Evolutionary conservation across 2,888 invertebrate species (phyloP).

Genomic region (Cantharis rufa): DNA sequence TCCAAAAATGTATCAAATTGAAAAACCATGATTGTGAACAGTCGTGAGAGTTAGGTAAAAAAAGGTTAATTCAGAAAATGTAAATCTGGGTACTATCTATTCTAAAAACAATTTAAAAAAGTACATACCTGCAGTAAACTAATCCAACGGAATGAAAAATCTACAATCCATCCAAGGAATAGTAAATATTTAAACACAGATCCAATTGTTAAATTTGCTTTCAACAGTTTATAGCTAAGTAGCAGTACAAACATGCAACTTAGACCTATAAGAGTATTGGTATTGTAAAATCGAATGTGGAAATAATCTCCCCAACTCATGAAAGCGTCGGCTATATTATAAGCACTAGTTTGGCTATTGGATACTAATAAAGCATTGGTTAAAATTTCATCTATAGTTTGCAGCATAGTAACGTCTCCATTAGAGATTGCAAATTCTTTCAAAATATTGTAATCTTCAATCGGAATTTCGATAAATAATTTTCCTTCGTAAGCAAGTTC

Average conservation of each 20-base stretch:
- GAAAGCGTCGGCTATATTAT: not conserved
- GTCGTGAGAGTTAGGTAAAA: no score
- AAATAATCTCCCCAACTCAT: conserved; percentile 24
- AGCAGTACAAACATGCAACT: conserved; percentile 19
- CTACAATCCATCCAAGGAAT: conserved; percentile 28
- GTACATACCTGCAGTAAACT: conserved; percentile 25
- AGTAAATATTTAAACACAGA: conserved; percentile 28
- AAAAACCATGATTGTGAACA: no score
- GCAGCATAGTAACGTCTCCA: conserved; percentile 15
- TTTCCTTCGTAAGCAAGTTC: conserved; percentile 15
- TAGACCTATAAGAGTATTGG: conserved; percentile 14
- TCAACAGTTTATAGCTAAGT: conserved; percentile 30
- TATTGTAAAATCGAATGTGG: conserved; percentile 26
- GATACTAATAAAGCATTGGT: conserved; percentile 11
- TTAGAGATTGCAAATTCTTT: conserved; percentile 5
- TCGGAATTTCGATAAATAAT: conserved; percentile 15
- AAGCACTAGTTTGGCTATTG: not conserved
- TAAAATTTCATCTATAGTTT: conserved; percentile 22
- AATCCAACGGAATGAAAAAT: conserved; percentile 33
- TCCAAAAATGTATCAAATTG: no score
- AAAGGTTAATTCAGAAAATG: no score
- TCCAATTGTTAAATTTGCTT: conserved; percentile 27
- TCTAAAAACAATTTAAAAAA: not conserved
- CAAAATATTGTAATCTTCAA: conserved; percentile 18
- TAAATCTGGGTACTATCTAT: not conserved